Base-by-base conservation (phyloP, 2,888 invertebrate species). In the Apotomis betuletana region DNA sequence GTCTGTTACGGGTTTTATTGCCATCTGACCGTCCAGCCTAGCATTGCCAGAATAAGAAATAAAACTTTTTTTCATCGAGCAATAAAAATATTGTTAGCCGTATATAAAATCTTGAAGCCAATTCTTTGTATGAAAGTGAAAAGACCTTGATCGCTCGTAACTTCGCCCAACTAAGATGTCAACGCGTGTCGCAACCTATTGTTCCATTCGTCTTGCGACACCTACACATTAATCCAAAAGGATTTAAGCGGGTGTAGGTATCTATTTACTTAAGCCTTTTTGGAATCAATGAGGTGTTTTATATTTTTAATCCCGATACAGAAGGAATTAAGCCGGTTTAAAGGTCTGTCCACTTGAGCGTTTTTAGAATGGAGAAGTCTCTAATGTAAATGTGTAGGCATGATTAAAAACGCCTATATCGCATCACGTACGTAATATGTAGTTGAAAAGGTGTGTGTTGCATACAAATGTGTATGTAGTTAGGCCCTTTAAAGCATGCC, bases 131-230 rank as follows among this genome's bases (percentile, higher is more conserved):
- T n/a, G n/a, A n/a, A n/a, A n/a, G n/a, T n/a, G n/a, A n/a, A n/a
- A n/a, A n/a, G n/a, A n/a, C n/a, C n/a, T n/a, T n/a, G n/a, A 44
- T 68, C 44, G 52, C 67, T 68, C 4, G 4, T 68, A 44, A 69
- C 61, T 54, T 55, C 27, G 54, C 4, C 68, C 46, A 5, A 49
- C 49, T 38, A 10, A 69, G 68, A 69, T 69, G 68, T 61, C 68
- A 70, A 49, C 55, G n/a, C 62, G 59, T 65, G 70, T 61, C 57
- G 67, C 70, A 71, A 67, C 61, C 70, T 27, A 71, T 71, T 71
- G 67, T 71, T 60, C 49, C 49, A 49, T 36, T 36, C 46, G 15
- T 27, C 12, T 58, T 59, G 59, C 59, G 44, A 64, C 64, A 64
- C 41, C 6, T 9, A 8, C 10, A 10, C 52, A 6, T 55, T 9